Evolutionary conservation across 2,888 invertebrate species (phyloP).

Genomic region (Ectropis crepuscularia): DNA sequence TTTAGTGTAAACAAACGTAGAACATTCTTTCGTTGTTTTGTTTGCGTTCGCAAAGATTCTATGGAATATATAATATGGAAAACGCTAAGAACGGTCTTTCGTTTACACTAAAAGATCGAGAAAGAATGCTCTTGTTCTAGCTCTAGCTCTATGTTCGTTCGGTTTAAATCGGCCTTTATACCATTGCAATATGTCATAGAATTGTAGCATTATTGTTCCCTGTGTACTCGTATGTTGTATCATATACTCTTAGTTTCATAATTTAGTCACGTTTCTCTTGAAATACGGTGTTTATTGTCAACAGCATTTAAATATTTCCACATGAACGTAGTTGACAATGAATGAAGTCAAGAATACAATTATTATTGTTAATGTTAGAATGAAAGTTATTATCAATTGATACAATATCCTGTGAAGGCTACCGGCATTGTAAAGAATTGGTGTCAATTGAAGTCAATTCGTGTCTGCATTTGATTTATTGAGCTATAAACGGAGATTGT

Average conservation of each 20-base stretch:
- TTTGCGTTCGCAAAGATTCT: too few relatives aligned
- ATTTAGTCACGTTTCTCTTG: not conserved
- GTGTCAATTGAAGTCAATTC: slow-evolving; percentile 36
- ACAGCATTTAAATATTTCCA: not conserved
- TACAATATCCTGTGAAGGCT: slow-evolving; percentile 30
- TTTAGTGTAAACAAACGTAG: too few relatives aligned
- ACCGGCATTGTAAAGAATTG: slow-evolving; percentile 25
- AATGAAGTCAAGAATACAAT: not conserved
- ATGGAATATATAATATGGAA: too few relatives aligned
- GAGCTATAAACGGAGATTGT: slow-evolving; percentile 5
- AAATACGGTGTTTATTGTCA: not conserved
- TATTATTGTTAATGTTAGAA: slow-evolving; percentile 23
- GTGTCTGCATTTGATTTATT: slow-evolving; percentile 14
- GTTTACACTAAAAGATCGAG: too few relatives aligned
- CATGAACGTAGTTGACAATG: slow-evolving; percentile 1
- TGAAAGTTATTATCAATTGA: slow-evolving; percentile 22
- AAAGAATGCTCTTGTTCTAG: too few relatives aligned
- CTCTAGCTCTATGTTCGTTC: too few relatives aligned
- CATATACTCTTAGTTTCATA: not conserved
- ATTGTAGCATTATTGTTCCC: not conserved
- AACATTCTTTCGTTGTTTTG: too few relatives aligned
- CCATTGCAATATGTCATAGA: too few relatives aligned
- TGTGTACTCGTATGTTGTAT: not conserved
- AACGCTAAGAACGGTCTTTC: too few relatives aligned
- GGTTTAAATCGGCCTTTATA: too few relatives aligned